A percentile compares a stretch with the other conserved stretches of the same genome.
phyloP scores from a whole-genome alignment of 2,888 invertebrate genomes.

The Andrena bicolor region DNA sequence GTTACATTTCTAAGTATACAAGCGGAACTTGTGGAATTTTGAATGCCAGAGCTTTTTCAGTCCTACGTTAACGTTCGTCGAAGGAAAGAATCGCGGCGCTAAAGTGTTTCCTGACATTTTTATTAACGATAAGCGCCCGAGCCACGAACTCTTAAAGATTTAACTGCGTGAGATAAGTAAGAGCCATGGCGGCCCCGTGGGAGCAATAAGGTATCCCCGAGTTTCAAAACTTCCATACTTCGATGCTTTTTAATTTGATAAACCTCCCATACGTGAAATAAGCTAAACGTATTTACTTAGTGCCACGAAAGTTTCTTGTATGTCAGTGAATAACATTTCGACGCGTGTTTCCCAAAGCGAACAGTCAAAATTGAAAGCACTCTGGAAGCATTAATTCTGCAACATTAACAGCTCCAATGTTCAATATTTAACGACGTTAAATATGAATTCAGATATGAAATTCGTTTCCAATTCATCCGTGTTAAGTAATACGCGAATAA shows the following conservation, averaged over 20 bases:
- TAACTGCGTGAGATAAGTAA: conserved; percentile 27
- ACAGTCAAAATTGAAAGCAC: neutral
- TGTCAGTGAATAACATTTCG: neutral
- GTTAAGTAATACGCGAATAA: neutral
- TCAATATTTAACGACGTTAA: neutral
- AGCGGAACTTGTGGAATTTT: no score
- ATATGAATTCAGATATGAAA: neutral
- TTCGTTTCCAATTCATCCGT: neutral
- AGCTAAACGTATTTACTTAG: neutral
- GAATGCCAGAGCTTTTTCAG: neutral
- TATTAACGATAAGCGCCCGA: neutral
- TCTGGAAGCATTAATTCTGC: no score
- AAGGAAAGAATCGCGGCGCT: neutral
- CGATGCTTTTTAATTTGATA: neutral
- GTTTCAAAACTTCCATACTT: neutral
- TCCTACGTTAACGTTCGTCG: no score
- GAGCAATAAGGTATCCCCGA: conserved; percentile 13
- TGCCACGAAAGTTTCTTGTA: neutral
- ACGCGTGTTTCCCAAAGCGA: neutral
- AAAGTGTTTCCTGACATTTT: conserved; percentile 6
- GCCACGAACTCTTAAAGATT: conserved; percentile 16
- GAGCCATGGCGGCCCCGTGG: conserved; percentile 12
- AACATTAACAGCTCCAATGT: neutral
- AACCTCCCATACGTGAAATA: neutral
- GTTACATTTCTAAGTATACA: no score